Base-by-base conservation (phyloP, 2,113 vertebrate genomes). In the Amphiprion percula region DNA sequence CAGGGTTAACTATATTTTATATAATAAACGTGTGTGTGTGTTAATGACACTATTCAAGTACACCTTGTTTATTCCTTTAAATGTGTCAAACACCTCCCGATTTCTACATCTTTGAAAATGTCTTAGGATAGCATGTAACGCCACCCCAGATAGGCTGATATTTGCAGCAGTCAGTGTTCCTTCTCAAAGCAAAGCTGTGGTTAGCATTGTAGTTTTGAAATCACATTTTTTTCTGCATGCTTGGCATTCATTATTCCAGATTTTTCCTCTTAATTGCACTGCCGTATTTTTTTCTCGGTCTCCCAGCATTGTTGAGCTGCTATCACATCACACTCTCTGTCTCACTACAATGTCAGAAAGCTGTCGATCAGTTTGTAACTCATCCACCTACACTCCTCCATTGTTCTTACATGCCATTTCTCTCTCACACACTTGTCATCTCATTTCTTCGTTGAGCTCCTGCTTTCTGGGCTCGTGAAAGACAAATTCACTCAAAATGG, bases 391-490 rank as follows among this genome's bases (percentile, higher is more conserved):
- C 68, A 55, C 46, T 44, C 64, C 44, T 41, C 30, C 4, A 28
- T 66, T 82, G 61, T 71, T 46, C 33, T 30, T 14, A 14, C 58
- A 33, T 24, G 54, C n/a, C 23, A 50, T 59, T 52, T 49, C 33
- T 73, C 59, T 47, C 46, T 47, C 46, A 15, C 49, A 55, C 9
- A 24, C 54, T 56, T 56, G 30, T 52, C 61, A 53, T 37, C 16
- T 21, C 39, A 41, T 10, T 15, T 39, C 24, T 46, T 65, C 28
- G 16, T 58, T 50, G 64, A 63, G 59, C 39, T 68, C 21, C 37
- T 55, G 30, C 50, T 28, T 24, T n/a, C 50, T 44, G 23, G 3
- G 2, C 44, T 65, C 23, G 9, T 14, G 14, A 37, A 9, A 37
- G 49, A 41, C 46, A 67, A 37, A 37, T 37, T 37, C 33, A 37